Evolutionary conservation across 2,797 vertebrate genomes (phyloP).

Genomic region (Micrastur ruficollis): DNA sequence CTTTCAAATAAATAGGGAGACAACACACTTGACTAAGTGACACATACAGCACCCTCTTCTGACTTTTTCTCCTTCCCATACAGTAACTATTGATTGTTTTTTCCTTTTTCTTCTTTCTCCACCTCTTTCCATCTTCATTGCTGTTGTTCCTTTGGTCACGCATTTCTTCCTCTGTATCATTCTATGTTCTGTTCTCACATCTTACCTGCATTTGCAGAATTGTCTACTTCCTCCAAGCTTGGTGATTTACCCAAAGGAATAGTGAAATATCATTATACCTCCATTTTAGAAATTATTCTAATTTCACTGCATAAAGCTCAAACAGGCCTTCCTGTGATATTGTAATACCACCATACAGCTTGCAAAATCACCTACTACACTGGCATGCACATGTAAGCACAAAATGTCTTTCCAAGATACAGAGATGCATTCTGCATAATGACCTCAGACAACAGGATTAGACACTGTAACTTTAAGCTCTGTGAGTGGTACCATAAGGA

Average conservation of each 20-base stretch:
- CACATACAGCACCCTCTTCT: neutral
- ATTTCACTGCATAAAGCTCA: neutral
- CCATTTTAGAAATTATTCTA: neutral
- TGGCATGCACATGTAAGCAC: neutral
- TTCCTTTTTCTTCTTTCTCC: neutral
- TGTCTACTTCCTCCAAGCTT: neutral
- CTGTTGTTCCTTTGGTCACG: neutral
- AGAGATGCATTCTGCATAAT: neutral
- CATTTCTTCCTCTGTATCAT: accelerated
- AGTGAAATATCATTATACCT: neutral
- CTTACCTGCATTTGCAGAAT: neutral
- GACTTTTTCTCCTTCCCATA: neutral
- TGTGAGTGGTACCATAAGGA: neutral
- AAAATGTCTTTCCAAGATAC: neutral
- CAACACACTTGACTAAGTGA: neutral
- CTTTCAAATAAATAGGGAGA: neutral
- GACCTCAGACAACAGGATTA: neutral
- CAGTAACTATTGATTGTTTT: neutral
- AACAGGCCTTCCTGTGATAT: neutral
- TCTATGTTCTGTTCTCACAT: neutral
- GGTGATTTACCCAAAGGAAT: neutral
- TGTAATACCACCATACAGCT: neutral
- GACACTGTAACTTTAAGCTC: neutral
- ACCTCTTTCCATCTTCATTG: neutral
- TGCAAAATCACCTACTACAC: neutral